Evolutionary conservation across 2,888 invertebrate species (phyloP), one percentile per base, ranked within the genome.

Genomic region (Cantharis lateralis): DNA sequence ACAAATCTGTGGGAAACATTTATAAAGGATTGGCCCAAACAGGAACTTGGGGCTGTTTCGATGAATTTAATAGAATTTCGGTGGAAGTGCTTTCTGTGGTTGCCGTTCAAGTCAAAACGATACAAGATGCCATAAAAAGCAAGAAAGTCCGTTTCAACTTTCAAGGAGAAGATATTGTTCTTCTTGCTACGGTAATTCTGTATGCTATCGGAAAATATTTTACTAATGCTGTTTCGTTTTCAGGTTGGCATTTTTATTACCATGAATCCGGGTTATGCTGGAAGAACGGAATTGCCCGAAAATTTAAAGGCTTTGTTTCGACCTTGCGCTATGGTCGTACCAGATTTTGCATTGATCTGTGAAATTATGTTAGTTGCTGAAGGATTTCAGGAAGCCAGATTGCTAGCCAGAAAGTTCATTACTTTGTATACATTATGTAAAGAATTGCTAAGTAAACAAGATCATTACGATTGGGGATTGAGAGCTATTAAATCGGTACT

Each of bases 341-440:
- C 98, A 0, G 98, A 98, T 89, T 97, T 97, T 88, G 98, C 97
- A 83, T 87, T 98, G 84, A 98, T 98, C 87, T 96, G 96, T 88
- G 98, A 98, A 90, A 98, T 98, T 87, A 98, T 98, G 97, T 92
- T 98, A 89, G 96, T 97, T 13, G 96, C 97, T 5, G 98, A 98
- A 89, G 98, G 97, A 62, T 97, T 98, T 88, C 94, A 96, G 85
- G 98, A 97, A 79, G 98, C 98, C 7, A 92, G 96, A 82, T 88
- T 97, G 24, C 88, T 98, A 78, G 97, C 98, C 18, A 91, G 97
- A 80, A 98, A 98, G 89, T 98, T 98, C 88, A 96, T 98, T 86
- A 97, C 98, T 0, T 90, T 98, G 11, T 97, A 98, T 88, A 96
- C 95, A 3, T 89, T 98, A 80, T 98, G 98, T 86, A 93, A 93